A percentile compares a stretch with the other conserved stretches of the same genome.
phyloP scores from a whole-genome alignment of 2,888 invertebrate genomes.

The Amblyjoppa proteus region DNA sequence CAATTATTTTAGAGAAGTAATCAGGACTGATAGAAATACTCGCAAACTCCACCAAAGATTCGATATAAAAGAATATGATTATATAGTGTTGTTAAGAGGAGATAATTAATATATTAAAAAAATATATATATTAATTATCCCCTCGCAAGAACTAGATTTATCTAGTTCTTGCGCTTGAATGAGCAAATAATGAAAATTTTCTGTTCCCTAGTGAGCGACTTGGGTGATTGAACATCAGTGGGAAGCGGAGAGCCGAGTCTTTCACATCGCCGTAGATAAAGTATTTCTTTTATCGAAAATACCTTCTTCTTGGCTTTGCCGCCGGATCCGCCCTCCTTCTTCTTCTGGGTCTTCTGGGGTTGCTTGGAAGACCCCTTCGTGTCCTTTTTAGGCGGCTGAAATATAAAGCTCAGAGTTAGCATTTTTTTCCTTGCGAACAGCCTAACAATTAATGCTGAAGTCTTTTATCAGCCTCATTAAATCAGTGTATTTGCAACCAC shows the following conservation, averaged over 20 bases:
- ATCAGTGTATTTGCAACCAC: constrained; percentile 84
- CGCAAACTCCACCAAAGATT: background rate
- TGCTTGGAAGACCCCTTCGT: constrained; percentile 95
- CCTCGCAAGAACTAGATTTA: background rate
- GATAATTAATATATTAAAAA: background rate
- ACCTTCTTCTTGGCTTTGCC: constrained; percentile 99
- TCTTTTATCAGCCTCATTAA: constrained; percentile 85
- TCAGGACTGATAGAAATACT: background rate
- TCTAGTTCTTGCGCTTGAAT: background rate
- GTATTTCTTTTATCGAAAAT: constrained; percentile 57
- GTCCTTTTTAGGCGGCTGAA: constrained; percentile 97
- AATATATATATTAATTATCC: background rate
- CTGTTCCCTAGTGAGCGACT: background rate
- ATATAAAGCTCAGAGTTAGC: constrained; percentile 60
- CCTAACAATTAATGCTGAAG: background rate
- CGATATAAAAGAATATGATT: too few relatives aligned
- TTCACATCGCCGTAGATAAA: background rate
- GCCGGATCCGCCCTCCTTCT: constrained; percentile 97
- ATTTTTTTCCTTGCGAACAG: background rate
- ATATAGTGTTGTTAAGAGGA: background rate
- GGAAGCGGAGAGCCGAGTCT: background rate
- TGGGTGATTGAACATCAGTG: background rate
- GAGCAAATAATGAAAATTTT: background rate
- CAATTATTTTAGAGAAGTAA: too few relatives aligned
- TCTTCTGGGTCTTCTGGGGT: constrained; percentile 97